phyloP scores from a whole-genome alignment of 2,888 invertebrate species.

The Aquatica leii region DNA sequence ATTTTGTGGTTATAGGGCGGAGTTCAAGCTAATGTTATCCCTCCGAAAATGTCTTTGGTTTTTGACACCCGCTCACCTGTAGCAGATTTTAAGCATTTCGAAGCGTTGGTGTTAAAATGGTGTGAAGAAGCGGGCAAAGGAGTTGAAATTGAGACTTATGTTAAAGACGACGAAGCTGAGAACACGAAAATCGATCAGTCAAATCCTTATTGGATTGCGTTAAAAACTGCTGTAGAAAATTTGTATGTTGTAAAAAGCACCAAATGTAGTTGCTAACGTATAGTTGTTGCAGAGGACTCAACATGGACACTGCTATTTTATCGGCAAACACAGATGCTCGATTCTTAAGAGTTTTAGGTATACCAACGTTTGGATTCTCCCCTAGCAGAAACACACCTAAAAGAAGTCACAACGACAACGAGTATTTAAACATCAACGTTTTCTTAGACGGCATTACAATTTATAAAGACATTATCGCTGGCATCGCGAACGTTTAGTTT shows the following conservation, averaged over 20 bases:
- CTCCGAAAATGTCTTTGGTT: slow-evolving; percentile 77
- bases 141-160: slow-evolving; percentile 65
- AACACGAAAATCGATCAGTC: slow-evolving; percentile 64
- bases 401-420: slow-evolving; percentile 90
- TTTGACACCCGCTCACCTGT: slow-evolving; percentile 79
- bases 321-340: slow-evolving; percentile 92
- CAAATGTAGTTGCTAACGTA: not conserved
- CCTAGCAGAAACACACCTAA: slow-evolving; percentile 88
- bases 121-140: slow-evolving; percentile 68
- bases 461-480: slow-evolving; percentile 73
- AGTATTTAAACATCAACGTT: slow-evolving; percentile 79
- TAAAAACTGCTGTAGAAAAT: slow-evolving; percentile 62
- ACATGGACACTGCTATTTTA: slow-evolving; percentile 77
- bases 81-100: slow-evolving; percentile 64
- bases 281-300: slow-evolving; percentile 65
- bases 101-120: slow-evolving; percentile 49
- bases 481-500: slow-evolving; percentile 70
- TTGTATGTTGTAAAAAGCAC: slow-evolving; percentile 50
- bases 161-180: slow-evolving; percentile 62
- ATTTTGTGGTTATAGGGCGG: slow-evolving; percentile 71
- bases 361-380: slow-evolving; percentile 90
- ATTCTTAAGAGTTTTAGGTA: slow-evolving; percentile 77
- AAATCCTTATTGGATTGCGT: slow-evolving; percentile 70
- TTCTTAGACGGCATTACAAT: slow-evolving; percentile 85
- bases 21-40: slow-evolving; percentile 90